A percentile compares a stretch with the other conserved stretches of the same genome.
These are phyloP conservation scores for Callorhinus ursinus DNA, from an alignment of 2,113 vertebrate species.

Conservation along the genomic window DNA sequence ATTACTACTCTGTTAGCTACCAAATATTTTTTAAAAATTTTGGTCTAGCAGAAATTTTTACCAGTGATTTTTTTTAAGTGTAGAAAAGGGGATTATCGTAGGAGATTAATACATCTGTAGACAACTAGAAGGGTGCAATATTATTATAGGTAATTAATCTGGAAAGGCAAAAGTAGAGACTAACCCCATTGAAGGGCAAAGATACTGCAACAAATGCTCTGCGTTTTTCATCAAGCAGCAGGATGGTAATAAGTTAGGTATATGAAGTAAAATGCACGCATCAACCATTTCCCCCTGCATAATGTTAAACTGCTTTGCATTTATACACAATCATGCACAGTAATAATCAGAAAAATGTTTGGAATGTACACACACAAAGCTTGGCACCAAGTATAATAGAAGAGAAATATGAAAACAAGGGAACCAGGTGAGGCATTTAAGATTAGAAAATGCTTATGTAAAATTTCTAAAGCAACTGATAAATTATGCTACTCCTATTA, in stretches of 20 bases:
- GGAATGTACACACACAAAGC: background rate
- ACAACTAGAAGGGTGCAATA: conserved; percentile 39
- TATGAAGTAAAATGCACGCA: background rate
- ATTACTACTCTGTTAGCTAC: background rate
- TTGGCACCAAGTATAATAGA: conserved; percentile 9
- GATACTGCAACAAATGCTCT: conserved; percentile 30
- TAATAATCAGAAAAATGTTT: conserved; percentile 68
- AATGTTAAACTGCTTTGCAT: conserved; percentile 71
- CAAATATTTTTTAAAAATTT: background rate
- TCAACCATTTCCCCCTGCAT: conserved; percentile 42
- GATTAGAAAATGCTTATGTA: conserved; percentile 40
- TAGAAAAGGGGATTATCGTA: background rate
- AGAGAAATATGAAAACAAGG: conserved; percentile 64
- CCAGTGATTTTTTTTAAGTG: background rate
- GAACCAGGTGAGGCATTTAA: conserved; percentile 18
- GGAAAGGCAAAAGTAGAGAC: conserved; percentile 42
- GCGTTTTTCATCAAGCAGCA: conserved; percentile 56
- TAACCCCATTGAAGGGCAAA: background rate
- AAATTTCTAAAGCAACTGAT: conserved; percentile 66
- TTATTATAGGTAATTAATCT: conserved; percentile 50
- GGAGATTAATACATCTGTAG: background rate
- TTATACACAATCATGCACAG: conserved; percentile 59
- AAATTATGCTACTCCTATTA: conserved; percentile 55
- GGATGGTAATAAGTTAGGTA: conserved; percentile 34
- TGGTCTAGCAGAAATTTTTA: conserved; percentile 34